Conservation (phyloP, 2,888 invertebrate species). For the Resseliella maxima region DNA sequence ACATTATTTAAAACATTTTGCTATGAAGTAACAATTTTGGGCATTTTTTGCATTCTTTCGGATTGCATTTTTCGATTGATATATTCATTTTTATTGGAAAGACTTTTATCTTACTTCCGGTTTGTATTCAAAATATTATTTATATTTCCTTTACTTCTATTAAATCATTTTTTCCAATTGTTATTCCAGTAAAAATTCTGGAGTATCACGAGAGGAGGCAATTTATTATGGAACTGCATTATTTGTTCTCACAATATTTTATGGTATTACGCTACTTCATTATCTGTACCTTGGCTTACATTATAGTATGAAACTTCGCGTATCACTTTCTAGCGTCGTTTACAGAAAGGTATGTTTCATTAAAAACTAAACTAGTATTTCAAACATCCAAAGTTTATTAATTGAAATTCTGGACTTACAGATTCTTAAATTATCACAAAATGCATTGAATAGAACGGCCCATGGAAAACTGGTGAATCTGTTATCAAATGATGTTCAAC, state of each 20-base stretch:
- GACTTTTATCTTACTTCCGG: conserved; percentile 59
- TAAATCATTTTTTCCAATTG: conserved; percentile 63
- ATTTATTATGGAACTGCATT: conserved; percentile 70
- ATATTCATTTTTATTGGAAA: conserved; percentile 60
- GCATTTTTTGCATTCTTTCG: conserved; percentile 58
- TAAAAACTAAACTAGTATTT: neutral
- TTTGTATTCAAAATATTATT: conserved; percentile 53
- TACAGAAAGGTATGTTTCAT: conserved; percentile 67
- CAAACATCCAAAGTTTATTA: no score
- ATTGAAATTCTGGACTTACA: no score
- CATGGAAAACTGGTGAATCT: no score
- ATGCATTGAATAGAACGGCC: no score
- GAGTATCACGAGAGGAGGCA: conserved; percentile 68
- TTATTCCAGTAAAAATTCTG: conserved; percentile 67
- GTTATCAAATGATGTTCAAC: no score
- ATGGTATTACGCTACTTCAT: conserved; percentile 69
- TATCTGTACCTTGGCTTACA: conserved; percentile 80
- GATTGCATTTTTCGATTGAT: conserved; percentile 59
- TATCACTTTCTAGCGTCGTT: conserved; percentile 84
- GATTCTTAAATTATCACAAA: no score
- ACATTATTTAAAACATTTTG: conserved; percentile 60
- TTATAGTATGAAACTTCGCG: conserved; percentile 83
- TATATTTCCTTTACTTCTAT: neutral
- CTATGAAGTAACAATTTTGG: conserved; percentile 59
- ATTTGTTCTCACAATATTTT: conserved; percentile 64